Evolutionary conservation across 2,113 vertebrate genomes (phyloP).

Genomic region (Martes martes): DNA sequence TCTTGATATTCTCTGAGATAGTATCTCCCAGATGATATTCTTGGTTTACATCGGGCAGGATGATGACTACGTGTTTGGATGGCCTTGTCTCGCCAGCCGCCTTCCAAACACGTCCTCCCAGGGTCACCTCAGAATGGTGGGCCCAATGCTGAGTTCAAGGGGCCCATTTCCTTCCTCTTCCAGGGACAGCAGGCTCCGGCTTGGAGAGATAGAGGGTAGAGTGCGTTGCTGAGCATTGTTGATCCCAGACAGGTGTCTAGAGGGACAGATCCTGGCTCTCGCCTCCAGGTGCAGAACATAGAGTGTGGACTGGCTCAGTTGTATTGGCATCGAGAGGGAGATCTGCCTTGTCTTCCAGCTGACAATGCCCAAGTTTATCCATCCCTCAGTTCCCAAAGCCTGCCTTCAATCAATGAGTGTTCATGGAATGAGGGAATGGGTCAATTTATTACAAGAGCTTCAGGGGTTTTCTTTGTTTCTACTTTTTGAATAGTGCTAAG

Average conservation of each 20-base stretch:
- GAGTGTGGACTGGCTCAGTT: background rate
- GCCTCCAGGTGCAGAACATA: background rate
- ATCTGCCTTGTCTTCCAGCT: background rate
- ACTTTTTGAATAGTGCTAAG: background rate
- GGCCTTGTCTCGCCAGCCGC: background rate
- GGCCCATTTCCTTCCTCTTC: background rate
- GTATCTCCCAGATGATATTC: background rate
- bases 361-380: background rate
- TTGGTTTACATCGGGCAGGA: background rate
- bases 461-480: background rate
- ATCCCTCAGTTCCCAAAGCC: background rate
- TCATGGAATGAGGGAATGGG: background rate
- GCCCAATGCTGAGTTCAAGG: background rate
- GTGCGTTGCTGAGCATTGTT: background rate
- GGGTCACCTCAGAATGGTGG: no score
- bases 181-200: no score
- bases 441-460: background rate
- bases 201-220: background rate
- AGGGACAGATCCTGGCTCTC: background rate
- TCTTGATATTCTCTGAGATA: background rate
- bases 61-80: background rate
- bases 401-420: background rate
- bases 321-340: background rate
- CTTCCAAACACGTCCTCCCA: background rate
- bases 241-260: background rate